Percentiles rank a stretch among this genome's conserved stretches.
Conservation (phyloP, 2,888 invertebrate species). For the Escarpia spicata region DNA sequence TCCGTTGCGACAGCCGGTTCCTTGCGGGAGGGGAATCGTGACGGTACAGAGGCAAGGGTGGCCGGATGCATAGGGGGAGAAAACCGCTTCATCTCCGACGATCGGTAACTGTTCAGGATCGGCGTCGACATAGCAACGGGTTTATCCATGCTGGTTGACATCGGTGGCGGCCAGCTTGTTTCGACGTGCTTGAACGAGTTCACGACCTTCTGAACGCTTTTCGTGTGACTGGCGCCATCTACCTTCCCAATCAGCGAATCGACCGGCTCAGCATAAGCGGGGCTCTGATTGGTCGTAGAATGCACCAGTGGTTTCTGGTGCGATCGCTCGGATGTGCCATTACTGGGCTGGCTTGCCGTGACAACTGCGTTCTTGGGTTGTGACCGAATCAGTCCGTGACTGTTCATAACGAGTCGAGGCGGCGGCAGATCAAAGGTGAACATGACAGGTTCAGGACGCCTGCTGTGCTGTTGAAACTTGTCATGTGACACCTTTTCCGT, state of each 20-base stretch:
- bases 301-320: background rate
- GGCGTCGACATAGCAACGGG: background rate
- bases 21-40: background rate
- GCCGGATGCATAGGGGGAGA: background rate
- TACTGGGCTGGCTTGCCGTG: background rate
- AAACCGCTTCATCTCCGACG: background rate
- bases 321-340: background rate
- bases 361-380: background rate
- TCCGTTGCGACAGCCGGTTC: background rate
- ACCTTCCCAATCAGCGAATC: constrained; percentile 51
- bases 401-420: background rate
- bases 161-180: background rate
- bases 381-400: background rate
- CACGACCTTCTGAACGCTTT: background rate
- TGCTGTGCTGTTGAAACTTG: background rate
- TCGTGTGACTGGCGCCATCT: background rate
- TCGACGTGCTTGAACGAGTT: background rate
- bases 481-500: background rate
- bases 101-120: background rate
- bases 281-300: constrained; percentile 37
- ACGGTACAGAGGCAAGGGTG: background rate
- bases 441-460: constrained; percentile 20
- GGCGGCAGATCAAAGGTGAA: constrained; percentile 28
- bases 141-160: background rate
- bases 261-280: constrained; percentile 67